Base-by-base conservation (phyloP, 1,140 invertebrate species). In the Caerostris extrusa region DNA sequence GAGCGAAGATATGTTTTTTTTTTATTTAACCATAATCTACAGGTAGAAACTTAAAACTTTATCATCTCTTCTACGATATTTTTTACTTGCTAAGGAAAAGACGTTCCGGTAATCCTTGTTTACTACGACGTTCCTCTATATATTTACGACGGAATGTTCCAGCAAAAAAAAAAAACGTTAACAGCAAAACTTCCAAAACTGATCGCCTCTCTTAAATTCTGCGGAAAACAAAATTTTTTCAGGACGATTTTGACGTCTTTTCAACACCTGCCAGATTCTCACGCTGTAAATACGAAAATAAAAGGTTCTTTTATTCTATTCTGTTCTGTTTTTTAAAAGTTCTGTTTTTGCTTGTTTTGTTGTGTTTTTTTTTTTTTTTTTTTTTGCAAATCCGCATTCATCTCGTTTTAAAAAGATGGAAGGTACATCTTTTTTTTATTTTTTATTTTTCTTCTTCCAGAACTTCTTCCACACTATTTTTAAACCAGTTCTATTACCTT, bases 211-310 rank as follows among this genome's bases (percentile, higher is more conserved):
- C 61, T 67, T 67, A 67, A 67, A 67, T 67, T n/a, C 61, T 7
- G 61, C 61, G 61, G 61, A 67, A 67, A 67, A 67, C 61, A 67
- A 67, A 67, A 67, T 67, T 67, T 67, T n/a, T 67, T 67, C 61
- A 67, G 61, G 61, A 67, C 61, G 61, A 67, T 67, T 67, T 67
- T 67, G 61, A 17, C 61, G 61, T 67, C 61, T 67, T 67, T 2
- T 67, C 61, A n/a, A 12, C 61, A 67, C 14, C 61, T 67, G 61
- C 61, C 61, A 67, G 61, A 17, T 67, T 67, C 61, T 67, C 61
- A 67, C 61, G 61, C 61, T 67, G n/a, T 67, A 67, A 67, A 67
- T 67, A 67, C 61, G 61, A 17, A 67, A 67, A 67, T 67, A 67
- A 67, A 67, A 67, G 61, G 61, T 67, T 6, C 34, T 64, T 17